phyloP scores from a whole-genome alignment of 2,888 invertebrate genomes.

The Stenurella melanura region DNA sequence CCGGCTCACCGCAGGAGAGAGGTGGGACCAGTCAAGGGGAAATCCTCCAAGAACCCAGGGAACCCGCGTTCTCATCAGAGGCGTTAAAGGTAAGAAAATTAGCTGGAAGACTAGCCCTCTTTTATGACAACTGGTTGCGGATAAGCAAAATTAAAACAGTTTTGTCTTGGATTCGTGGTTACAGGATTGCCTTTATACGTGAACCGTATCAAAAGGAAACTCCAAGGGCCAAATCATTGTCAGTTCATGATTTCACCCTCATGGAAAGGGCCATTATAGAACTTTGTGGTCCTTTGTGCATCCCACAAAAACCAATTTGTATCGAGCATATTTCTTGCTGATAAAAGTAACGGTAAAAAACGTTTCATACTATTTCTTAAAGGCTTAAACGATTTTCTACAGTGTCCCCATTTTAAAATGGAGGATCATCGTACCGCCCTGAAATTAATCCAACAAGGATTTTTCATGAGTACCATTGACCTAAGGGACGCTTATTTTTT shows the following conservation, averaged over 20 bases:
- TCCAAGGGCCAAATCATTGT: background rate
- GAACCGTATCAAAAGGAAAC: background rate
- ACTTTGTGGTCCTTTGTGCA: background rate
- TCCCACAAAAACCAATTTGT: background rate
- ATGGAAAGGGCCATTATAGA: too few species aligned
- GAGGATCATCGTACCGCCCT: constrained; percentile 10
- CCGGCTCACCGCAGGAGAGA: too few species aligned
- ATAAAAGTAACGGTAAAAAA: constrained; percentile 18
- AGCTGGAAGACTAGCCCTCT: too few species aligned
- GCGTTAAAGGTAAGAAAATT: too few species aligned
- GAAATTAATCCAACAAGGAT: constrained; percentile 13
- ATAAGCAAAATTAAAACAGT: background rate
- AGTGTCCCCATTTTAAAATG: constrained; percentile 9
- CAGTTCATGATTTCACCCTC: too few species aligned
- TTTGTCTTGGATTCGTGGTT: constrained; percentile 18
- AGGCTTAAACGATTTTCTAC: constrained; percentile 16
- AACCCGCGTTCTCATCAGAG: too few species aligned
- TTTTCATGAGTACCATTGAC: background rate
- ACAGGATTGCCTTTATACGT: background rate
- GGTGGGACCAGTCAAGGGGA: too few species aligned
- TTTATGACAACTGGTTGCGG: too few species aligned
- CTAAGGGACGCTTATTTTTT: constrained; percentile 3
- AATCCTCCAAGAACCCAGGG: too few species aligned
- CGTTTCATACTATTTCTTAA: constrained; percentile 23
- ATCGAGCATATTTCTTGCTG: constrained; percentile 10